These are phyloP conservation scores for Suncus etruscus DNA, from an alignment of 2,113 vertebrate genomes.

Conservation along the genomic window DNA sequence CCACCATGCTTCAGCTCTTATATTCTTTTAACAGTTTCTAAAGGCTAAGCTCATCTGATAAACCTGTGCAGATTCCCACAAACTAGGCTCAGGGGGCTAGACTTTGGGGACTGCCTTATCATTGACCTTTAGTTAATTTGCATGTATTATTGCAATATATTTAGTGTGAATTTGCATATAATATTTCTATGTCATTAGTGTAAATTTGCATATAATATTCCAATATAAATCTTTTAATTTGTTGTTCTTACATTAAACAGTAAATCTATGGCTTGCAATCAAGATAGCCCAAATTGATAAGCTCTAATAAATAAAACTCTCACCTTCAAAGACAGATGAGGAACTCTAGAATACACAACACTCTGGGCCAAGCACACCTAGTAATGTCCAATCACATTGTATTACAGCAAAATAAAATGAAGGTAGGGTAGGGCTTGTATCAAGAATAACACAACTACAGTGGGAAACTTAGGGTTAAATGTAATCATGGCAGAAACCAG, in stretches of 20 bases:
- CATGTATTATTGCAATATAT: neutral
- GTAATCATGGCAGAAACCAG: neutral
- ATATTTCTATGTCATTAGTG: neutral
- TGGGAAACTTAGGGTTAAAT: neutral
- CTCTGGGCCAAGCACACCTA: neutral
- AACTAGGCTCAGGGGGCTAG: neutral
- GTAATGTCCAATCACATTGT: neutral
- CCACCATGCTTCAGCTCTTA: neutral
- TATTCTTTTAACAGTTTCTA: neutral
- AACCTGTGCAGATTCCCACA: neutral
- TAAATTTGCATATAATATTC: neutral
- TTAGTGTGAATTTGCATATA: neutral
- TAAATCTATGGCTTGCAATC: neutral
- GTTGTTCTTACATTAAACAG: neutral
- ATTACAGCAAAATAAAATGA: neutral
- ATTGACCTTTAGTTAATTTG: neutral
- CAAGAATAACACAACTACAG: neutral
- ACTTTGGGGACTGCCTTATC: neutral
- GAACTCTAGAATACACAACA: neutral
- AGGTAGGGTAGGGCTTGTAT: too few relatives aligned
- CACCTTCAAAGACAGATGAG: too few relatives aligned
- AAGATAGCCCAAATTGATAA: neutral
- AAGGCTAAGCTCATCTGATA: neutral
- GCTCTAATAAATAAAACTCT: neutral
- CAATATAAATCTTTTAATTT: neutral